Conservation (phyloP, 2,113 vertebrate genomes). For the Rhadina sibilatrix region DNA sequence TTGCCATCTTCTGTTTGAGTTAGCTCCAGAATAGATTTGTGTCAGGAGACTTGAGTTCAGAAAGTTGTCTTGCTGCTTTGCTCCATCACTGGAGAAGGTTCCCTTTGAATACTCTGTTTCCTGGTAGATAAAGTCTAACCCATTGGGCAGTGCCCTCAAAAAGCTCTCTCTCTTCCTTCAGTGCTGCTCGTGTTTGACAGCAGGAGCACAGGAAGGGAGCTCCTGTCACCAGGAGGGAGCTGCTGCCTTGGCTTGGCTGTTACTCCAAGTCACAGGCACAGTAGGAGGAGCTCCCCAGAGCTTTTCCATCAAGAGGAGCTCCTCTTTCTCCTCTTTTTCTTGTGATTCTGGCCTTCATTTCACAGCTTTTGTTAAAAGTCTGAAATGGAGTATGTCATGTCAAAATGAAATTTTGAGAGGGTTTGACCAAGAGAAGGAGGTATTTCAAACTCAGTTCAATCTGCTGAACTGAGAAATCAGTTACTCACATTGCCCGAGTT, state of each 20-base stretch:
- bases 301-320: neutral
- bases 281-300: neutral
- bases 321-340: neutral
- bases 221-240: neutral
- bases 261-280: neutral
- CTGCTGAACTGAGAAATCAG: neutral
- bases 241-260: neutral
- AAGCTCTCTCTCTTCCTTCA: neutral
- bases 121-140: neutral
- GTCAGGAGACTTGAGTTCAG: neutral
- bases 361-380: neutral
- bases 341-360: neutral
- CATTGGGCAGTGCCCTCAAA: neutral
- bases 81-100: neutral
- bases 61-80: neutral
- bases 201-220: neutral
- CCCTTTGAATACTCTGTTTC: neutral
- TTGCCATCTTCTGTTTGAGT: neutral
- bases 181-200: neutral
- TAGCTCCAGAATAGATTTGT: neutral
- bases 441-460: conserved; percentile 2
- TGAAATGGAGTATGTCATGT: neutral
- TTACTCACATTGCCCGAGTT: neutral
- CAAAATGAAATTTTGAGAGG: conserved; percentile 15
- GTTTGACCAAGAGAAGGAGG: neutral